Evolutionary conservation across 2,797 vertebrate genomes (phyloP).

Genomic region (Odontamblyopus lacepedii): DNA sequence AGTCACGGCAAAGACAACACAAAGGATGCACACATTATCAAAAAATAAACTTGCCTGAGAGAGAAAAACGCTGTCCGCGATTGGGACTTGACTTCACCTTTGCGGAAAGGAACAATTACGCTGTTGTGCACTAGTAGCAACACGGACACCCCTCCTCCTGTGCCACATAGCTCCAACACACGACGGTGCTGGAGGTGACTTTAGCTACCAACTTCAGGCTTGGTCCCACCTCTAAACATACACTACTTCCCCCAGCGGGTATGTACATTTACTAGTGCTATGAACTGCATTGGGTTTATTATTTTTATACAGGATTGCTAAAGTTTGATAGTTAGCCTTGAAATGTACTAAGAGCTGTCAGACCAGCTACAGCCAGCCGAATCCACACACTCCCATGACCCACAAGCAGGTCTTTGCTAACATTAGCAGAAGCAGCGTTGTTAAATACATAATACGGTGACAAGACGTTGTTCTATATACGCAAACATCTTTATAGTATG

Average conservation of each 20-base stretch:
- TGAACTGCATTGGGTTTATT: background rate
- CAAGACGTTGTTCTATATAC: background rate
- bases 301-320: constrained; percentile 2
- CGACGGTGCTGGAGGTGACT: constrained; percentile 28
- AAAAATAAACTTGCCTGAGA: constrained; percentile 39
- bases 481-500: background rate
- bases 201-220: constrained; percentile 45
- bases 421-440: constrained; percentile 16
- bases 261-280: constrained; percentile 3
- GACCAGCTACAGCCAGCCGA: constrained; percentile 48
- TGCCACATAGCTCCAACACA: constrained; percentile 68
- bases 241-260: constrained; percentile 25
- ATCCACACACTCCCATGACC: constrained; percentile 31
- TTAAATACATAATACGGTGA: background rate
- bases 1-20: background rate
- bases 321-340: constrained; percentile 7
- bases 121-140: constrained; percentile 62
- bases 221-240: constrained; percentile 41
- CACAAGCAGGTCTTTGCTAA: constrained; percentile 37
- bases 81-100: constrained; percentile 30
- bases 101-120: constrained; percentile 68
- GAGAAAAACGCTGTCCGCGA: constrained; percentile 15
- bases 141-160: constrained; percentile 44
- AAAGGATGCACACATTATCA: background rate
- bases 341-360: constrained; percentile 52